Percentiles rank a stretch among this genome's conserved stretches.
These are phyloP conservation scores for Gastracanthus pulcherrimus DNA, from an alignment of 2,888 invertebrate species.

Conservation along the genomic window DNA sequence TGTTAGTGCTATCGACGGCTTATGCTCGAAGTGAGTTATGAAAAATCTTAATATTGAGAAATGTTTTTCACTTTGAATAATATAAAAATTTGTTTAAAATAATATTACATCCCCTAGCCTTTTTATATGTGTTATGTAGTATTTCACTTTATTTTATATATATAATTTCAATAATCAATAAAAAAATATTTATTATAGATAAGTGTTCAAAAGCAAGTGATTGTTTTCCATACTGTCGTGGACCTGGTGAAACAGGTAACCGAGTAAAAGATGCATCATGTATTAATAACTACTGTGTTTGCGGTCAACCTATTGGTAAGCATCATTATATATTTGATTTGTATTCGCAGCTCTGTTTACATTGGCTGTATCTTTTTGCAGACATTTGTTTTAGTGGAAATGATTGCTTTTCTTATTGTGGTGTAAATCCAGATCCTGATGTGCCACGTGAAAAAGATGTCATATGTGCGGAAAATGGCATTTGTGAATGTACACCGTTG, in stretches of 20 bases:
- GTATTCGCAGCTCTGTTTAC: too few species aligned
- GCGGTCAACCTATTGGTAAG: slow-evolving; percentile 15
- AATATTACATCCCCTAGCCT: too few species aligned
- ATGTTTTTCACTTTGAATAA: too few species aligned
- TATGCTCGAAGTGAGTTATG: slow-evolving; percentile 13
- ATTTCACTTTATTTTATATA: too few species aligned
- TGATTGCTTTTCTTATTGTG: slow-evolving; percentile 27
- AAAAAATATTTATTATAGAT: background rate
- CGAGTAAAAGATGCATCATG: background rate
- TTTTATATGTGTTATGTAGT: too few species aligned
- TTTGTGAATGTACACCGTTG: slow-evolving; percentile 17
- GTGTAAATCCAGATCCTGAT: slow-evolving; percentile 9
- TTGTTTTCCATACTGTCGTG: slow-evolving; percentile 5
- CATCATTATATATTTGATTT: too few species aligned
- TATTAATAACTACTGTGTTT: slow-evolving; percentile 13
- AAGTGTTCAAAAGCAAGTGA: slow-evolving; percentile 7
- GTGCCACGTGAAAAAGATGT: slow-evolving; percentile 3
- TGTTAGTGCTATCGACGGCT: background rate
- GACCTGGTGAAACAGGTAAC: background rate
- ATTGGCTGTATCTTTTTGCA: background rate
- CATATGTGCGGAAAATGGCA: slow-evolving; percentile 10
- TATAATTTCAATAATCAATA: background rate
- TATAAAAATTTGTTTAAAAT: too few species aligned
- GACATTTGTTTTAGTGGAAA: slow-evolving; percentile 7
- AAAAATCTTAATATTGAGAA: too few species aligned